Evolutionary conservation across 2,888 invertebrate genomes (phyloP).

Genomic region (Caenorhabditis parvicauda): DNA sequence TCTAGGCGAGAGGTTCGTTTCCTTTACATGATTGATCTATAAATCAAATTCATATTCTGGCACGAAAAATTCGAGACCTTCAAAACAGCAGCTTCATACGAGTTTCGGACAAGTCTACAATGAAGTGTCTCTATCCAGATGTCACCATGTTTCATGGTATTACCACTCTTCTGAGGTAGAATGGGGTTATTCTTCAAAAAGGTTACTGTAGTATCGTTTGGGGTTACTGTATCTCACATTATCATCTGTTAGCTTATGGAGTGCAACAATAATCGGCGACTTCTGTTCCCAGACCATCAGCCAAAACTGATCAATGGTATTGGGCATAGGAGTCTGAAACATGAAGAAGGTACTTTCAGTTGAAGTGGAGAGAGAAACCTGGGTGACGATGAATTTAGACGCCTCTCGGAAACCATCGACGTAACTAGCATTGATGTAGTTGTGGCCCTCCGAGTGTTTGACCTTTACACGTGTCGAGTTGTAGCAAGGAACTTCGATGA

Average conservation of each 20-base stretch:
- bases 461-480: conserved; percentile 41
- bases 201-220: not conserved
- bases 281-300: conserved; percentile 45
- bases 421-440: conserved; percentile 47
- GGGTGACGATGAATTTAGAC: conserved; percentile 41
- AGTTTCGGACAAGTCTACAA: conserved; percentile 8
- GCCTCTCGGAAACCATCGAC: conserved; percentile 46
- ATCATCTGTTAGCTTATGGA: conserved; percentile 29
- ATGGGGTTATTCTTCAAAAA: conserved; percentile 12
- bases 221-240: not conserved
- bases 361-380: conserved; percentile 17
- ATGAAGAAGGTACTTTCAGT: too few relatives aligned
- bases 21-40: conserved; percentile 8
- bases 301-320: conserved; percentile 43
- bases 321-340: conserved; percentile 15
- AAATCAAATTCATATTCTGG: too few relatives aligned
- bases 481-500: conserved; percentile 36
- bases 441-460: conserved; percentile 21
- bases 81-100: conserved; percentile 10
- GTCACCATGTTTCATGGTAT: conserved; percentile 10
- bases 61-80: conserved; percentile 16
- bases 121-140: conserved; percentile 12
- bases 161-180: conserved; percentile 12
- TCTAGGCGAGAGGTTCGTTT: conserved; percentile 12
- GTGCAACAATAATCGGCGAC: conserved; percentile 26